Evolutionary conservation across 2,797 vertebrate genomes (phyloP), one percentile per base, ranked within the genome.

Genomic region (Thunnus albacares): DNA sequence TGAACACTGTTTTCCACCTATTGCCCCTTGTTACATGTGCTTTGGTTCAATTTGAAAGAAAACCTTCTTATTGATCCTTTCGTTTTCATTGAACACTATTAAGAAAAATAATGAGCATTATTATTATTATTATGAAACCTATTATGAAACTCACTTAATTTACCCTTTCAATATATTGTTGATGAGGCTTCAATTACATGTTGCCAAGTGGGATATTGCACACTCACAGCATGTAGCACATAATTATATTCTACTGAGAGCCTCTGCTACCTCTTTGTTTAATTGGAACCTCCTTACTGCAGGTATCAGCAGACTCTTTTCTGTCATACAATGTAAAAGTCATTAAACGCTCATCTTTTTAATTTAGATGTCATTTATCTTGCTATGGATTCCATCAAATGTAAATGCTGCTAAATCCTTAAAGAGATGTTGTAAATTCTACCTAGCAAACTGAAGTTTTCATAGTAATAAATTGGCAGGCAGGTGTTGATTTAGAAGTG

Each of bases 291-390:
- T 20, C 58, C 56, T 43, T 24, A 45, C 49, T 41, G 57, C 28
- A 60, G 74, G 35, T n/a, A 51, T 64, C 67, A 72, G 11, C 45
- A 79, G 69, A 6, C 22, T 56, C 22, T 43, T 75, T 62, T 24
- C 83, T 87, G 75, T 38, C 63, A 71, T 57, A 8, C 35, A 30
- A n/a, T 51, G 35, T 72, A 75, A 78, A 83, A 77, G 68, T 79
- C 68, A 90, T 89, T 77, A 80, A 76, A 80, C n/a, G 58, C 59
- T 68, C 71, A 85, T 91, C 78, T 28, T 72, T 87, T 86, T 66
- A 62, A 88, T 84, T 77, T 15, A 77, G 47, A 43, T 51, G 35
- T n/a, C 4, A 63, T 20, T 73, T 73, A 13, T 47, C 49, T 43
- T n/a, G 47, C 41, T 61, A 38, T 61, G 59, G 64, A 75, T 80